Base-by-base conservation (phyloP, 1,140 invertebrate genomes). In the Ips nitidus region DNA sequence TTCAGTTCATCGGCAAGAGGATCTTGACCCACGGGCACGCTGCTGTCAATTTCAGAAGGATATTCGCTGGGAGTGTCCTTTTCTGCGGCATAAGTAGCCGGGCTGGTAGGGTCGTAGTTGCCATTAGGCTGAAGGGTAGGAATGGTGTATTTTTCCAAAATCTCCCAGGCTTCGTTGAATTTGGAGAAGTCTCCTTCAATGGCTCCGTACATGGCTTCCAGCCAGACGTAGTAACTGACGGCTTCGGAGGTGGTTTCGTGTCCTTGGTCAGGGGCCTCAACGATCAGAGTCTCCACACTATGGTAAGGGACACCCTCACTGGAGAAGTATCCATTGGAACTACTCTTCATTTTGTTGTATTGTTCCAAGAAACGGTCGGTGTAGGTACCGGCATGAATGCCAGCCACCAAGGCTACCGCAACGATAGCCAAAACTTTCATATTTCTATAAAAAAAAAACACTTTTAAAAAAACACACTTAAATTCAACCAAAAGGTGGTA, bases 211-310 rank as follows among this genome's bases (percentile, higher is more conserved):
- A 73, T 69, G 6, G 72, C 72, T 61, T 73, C 72, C 36, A 73
- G 50, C 72, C 72, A 73, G 5, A 73, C 40, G 50, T 71, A 67
- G 69, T 73, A 73, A 64, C 71, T 72, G 67, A 43, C 40, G 37
- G 72, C 69, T 69, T 73, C 72, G 37, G 69, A 73, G 42, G 66
- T 71, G 38, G 72, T 73, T 63, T 71, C 52, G 53, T 73, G 72
- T 61, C 72, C 72, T 8, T 73, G 61, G 41, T 73, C 72, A 6
- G 69, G 65, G 5, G 52, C 69, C 61, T 73, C 72, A 5, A 73
- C 69, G 1, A 73, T 73, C 36, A 73, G 41, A 8, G 72, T 73
- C 66, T 73, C 72, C 4, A 71, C 63, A 6, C 65, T 52, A 53
- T 73, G 72, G 62, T 73, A 73, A 1, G 72, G 72, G 7, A 73